Percentiles rank a stretch among this genome's conserved stretches.
These are phyloP conservation scores for Triplophysa dalaica DNA, from an alignment of 2,113 vertebrate species.

Conservation along the genomic window DNA sequence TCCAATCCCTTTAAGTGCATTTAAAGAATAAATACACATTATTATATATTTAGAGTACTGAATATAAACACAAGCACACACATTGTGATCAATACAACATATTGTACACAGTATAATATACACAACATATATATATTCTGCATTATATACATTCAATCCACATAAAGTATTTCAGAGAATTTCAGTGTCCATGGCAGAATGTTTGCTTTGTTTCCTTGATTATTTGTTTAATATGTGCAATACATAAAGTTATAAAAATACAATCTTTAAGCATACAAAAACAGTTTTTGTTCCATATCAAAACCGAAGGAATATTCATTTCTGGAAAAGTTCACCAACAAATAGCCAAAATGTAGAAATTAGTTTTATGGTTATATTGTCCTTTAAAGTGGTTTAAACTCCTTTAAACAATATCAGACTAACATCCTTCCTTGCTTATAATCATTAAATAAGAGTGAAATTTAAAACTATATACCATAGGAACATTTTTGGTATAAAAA, in stretches of 20 bases:
- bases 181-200: not conserved
- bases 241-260: constrained; percentile 20
- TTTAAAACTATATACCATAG: not conserved
- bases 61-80: not conserved
- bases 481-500: not conserved
- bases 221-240: constrained; percentile 17
- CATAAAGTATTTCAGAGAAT: constrained; percentile 24
- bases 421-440: not conserved
- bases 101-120: constrained; percentile 15
- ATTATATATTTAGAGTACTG: not conserved
- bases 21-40: constrained; percentile 24
- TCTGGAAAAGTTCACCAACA: not conserved
- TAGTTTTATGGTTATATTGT: not conserved
- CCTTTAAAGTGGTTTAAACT: not conserved
- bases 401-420: not conserved
- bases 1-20: constrained; percentile 14
- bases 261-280: constrained; percentile 9
- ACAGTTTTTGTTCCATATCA: not conserved
- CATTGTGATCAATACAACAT: not conserved
- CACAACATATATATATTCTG: not conserved
- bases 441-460: not conserved
- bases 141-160: constrained; percentile 43
- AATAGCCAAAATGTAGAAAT: not conserved
- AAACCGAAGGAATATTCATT: not conserved
- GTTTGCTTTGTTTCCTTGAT: constrained; percentile 28